phyloP scores from a whole-genome alignment of 2,113 vertebrate genomes.

The Uria aalge region DNA sequence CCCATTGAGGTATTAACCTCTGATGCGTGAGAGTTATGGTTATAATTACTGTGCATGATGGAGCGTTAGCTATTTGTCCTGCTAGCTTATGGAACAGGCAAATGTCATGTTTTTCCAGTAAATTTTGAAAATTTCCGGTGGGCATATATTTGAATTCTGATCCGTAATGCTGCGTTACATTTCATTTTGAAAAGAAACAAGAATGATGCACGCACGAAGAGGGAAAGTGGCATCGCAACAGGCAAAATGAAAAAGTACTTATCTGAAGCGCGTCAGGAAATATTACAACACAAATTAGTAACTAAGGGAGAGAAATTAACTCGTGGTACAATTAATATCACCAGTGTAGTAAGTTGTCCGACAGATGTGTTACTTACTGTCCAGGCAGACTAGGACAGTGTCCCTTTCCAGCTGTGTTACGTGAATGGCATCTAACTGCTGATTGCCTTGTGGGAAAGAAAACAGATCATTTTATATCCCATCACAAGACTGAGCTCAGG shows the following conservation, averaged over 20 bases:
- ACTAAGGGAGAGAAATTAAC: not conserved
- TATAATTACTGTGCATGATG: not conserved
- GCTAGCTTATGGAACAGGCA: not conserved
- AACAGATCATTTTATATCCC: not conserved
- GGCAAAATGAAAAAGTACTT: not conserved
- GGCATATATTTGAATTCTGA: not conserved
- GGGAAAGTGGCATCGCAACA: not conserved
- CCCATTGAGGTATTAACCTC: not conserved
- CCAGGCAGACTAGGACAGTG: constrained; percentile 95
- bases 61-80: not conserved
- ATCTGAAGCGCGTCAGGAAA: not conserved
- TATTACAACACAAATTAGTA: not conserved
- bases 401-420: constrained; percentile 97
- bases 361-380: constrained; percentile 82
- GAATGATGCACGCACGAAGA: accelerated
- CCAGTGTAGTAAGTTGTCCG: not conserved
- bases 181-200: not conserved
- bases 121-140: not conserved
- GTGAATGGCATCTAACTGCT: constrained; percentile 93
- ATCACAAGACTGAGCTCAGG: not conserved
- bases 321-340: not conserved
- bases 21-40: not conserved
- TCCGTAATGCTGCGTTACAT: not conserved
- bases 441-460: constrained; percentile 71
- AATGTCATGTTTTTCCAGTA: not conserved